Base-by-base conservation (phyloP, 2,888 invertebrate species). In the Agrotis exclamationis region DNA sequence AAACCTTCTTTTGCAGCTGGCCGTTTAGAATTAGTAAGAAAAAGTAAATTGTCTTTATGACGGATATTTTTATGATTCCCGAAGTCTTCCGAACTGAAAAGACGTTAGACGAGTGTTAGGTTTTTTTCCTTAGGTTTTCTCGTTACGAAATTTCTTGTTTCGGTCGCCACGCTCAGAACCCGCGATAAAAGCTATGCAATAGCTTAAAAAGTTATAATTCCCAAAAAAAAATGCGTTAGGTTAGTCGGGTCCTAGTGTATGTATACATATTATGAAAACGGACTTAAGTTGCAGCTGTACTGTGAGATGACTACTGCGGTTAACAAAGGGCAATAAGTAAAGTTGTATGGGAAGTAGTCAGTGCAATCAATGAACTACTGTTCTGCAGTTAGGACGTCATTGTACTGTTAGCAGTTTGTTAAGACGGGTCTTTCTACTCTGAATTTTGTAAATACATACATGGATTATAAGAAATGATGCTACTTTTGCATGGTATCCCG, bases 321-420 rank as follows among this genome's bases (percentile, higher is more conserved):
- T 18, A 45, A 54, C 22, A 54, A 68, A 68, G 16, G 22, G n/a
- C 33, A 22, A 54, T 68, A 1, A 48, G 11, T 59, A n/a, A 64
- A 44, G 1, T 58, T 58, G 59, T 18, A 47, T 6, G 2, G 33
- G 22, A 68, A 24, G 22, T n/a, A 3, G n/a, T 47, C 33, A 47
- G 22, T 24, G 22, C n/a, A 13, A n/a, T 14, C 39, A 69, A 68
- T 39, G 45, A 24, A 5, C n/a, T 3, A 22, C 45, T 45, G n/a
- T 54, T n/a, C n/a, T n/a, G 9, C n/a, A n/a, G 22, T 9, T n/a
- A 53, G 18, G 44, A 53, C 33, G 28, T 1, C 13, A 20, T 20
- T 50, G 22, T 7, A 65, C 28, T 47, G 33, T 33, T 47, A 11
- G 20, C 0, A 60, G 16, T 18, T 50, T 20, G 28, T 28, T n/a